Percentiles rank a stretch among this genome's conserved stretches.
Conservation (phyloP, 1,140 invertebrate species). For the Lepidurus arcticus region DNA sequence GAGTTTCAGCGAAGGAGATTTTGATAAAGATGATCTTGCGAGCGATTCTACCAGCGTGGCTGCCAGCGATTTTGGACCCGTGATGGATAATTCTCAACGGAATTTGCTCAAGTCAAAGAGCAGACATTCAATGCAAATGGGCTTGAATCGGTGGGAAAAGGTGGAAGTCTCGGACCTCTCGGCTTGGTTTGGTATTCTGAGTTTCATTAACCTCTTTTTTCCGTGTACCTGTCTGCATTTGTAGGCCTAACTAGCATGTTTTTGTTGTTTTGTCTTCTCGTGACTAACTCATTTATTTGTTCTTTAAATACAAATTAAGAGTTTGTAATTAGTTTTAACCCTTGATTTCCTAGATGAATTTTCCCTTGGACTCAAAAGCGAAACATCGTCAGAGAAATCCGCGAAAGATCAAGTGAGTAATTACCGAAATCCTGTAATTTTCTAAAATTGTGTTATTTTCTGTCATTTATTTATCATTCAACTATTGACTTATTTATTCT, state of each 20-base stretch:
- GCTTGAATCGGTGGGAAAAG: not conserved
- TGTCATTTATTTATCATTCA: too few species aligned
- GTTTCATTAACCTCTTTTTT: constrained; percentile 16
- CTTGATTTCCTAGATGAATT: not conserved
- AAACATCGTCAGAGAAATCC: not conserved
- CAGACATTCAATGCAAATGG: constrained; percentile 1
- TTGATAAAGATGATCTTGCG: not conserved
- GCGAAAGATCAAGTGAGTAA: not conserved
- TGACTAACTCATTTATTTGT: not conserved
- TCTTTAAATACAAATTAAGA: not conserved
- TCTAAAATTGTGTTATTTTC: too few species aligned
- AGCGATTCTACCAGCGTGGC: constrained; percentile 3
- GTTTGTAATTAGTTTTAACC: too few species aligned
- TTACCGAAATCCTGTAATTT: too few species aligned
- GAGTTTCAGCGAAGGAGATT: not conserved
- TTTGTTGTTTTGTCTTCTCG: too few species aligned
- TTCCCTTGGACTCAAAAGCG: not conserved
- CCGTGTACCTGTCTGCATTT: not conserved
- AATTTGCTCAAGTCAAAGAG: not conserved
- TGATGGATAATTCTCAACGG: not conserved
- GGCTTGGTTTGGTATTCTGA: constrained; percentile 18
- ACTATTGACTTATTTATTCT: not conserved
- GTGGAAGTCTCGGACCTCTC: constrained; percentile 13
- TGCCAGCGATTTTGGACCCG: not conserved
- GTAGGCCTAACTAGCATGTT: too few species aligned